A percentile compares a stretch with the other conserved stretches of the same genome.
Evolutionary conservation across 2,797 vertebrate genomes (phyloP).

Genomic region (Melanotaenia nigrans): DNA sequence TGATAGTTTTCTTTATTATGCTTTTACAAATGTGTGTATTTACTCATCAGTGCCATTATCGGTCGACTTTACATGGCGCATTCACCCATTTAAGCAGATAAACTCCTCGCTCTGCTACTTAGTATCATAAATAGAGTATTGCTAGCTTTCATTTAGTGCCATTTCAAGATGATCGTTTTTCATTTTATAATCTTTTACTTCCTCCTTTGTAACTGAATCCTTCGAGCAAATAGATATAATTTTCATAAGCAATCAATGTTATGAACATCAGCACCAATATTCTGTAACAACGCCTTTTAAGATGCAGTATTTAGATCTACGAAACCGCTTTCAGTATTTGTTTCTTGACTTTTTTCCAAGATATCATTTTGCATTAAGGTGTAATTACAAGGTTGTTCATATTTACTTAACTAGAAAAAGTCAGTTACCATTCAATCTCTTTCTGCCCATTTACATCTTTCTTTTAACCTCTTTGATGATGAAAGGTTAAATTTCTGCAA

Average conservation of each 20-base stretch:
- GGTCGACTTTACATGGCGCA: background rate
- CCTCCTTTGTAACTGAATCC: slow-evolving; percentile 1
- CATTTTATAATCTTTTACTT: slow-evolving; percentile 2
- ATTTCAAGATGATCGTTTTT: slow-evolving; percentile 15
- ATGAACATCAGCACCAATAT: slow-evolving; percentile 15
- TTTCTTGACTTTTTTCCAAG: slow-evolving; percentile 24
- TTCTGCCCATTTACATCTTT: slow-evolving; percentile 3
- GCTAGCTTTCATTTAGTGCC: background rate
- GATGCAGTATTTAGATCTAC: slow-evolving; percentile 7
- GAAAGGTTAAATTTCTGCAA: slow-evolving; percentile 1
- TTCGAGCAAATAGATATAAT: slow-evolving; percentile 16
- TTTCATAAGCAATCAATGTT: slow-evolving; percentile 24
- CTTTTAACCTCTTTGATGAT: slow-evolving; percentile 6
- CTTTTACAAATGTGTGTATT: background rate
- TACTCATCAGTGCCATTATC: background rate
- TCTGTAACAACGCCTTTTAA: slow-evolving; percentile 3
- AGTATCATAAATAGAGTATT: background rate
- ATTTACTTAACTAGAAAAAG: slow-evolving; percentile 15
- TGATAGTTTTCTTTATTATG: background rate
- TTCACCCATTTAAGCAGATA: slow-evolving; percentile 3
- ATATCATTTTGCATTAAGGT: slow-evolving; percentile 24
- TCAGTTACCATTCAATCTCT: slow-evolving; percentile 6
- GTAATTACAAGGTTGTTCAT: background rate
- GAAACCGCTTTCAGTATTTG: slow-evolving; percentile 24
- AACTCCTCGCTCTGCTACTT: background rate